These are phyloP conservation scores for Dryas iulia DNA, from an alignment of 1,140 invertebrate genomes.

Conservation along the genomic window DNA sequence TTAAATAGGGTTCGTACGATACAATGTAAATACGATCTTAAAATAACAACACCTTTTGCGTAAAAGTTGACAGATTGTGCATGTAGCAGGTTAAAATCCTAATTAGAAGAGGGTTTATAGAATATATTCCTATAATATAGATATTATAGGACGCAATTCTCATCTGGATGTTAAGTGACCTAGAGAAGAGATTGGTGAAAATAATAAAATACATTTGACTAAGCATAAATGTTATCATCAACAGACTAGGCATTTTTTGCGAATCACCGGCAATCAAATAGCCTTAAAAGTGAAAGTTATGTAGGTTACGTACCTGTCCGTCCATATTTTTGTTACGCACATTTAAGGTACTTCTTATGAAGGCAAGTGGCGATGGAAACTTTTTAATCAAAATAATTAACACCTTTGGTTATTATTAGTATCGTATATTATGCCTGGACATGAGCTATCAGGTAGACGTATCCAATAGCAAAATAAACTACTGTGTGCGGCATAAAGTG, in stretches of 20 bases:
- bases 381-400: neutral
- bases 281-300: constrained; percentile 37
- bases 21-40: constrained; percentile 3
- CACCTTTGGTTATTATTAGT: constrained; percentile 11
- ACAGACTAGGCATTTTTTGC: neutral
- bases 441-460: constrained; percentile 41
- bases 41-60: neutral
- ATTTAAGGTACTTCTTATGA: neutral
- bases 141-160: no score
- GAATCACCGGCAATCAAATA: constrained; percentile 10
- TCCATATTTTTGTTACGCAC: neutral
- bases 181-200: neutral
- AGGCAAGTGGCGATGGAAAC: neutral
- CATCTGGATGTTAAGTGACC: neutral
- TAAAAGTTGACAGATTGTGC: no score
- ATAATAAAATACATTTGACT: neutral
- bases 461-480: constrained; percentile 49
- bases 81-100: no score
- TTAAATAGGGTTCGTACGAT: constrained; percentile 56
- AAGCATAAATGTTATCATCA: neutral
- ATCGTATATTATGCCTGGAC: constrained; percentile 12
- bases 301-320: constrained; percentile 15
- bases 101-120: no score
- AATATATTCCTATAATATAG: no score
- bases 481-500: constrained; percentile 62